Base-by-base conservation (phyloP, 2,888 invertebrate species). In the Pecten maximus region DNA sequence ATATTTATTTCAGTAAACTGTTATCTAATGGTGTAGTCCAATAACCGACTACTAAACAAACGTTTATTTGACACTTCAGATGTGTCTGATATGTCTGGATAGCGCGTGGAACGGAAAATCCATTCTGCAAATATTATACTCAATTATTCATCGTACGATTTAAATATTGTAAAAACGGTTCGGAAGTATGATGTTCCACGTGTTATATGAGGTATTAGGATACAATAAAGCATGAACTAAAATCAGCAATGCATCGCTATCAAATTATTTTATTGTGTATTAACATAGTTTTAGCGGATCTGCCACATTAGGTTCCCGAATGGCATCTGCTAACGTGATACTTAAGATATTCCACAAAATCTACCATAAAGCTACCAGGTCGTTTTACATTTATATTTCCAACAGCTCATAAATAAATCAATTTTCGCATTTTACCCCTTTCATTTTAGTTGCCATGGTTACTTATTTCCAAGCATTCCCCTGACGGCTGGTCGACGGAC, bases 361-460 rank as follows among this genome's bases (percentile, higher is more conserved):
- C 28, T 6, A 74, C 28, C 74, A 74, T 74, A 74, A 35, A 35
- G 35, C 74, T 28, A 74, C 74, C 35, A 28, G 74, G 35, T 74
- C 74, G 28, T 28, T 74, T 74, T 28, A 74, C 74, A 74, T 74
- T 74, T 74, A 74, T 74, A 35, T 35, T 74, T 74, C 28, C 74
- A 74, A 74, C 74, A 74, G 74, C 74, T 74, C 74, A 74, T 88
- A 90, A 87, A 90, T 90, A 89, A 91, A 91, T 91, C 91, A 90
- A 91, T 91, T 91, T 91, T 90, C 87, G 88, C 88, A 88, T 88
- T 90, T 87, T 89, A 92, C 90, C 91, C 89, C 90, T 91, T 91
- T 87, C 91, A 93, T 94, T 93, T 91, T 91, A 91, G 93, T 94
- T 93, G 74, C 94, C 91, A 94, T 93, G 92, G 94, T 87, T 91